Conservation (phyloP, 2,888 invertebrate species). For the Archips crataeganus region DNA sequence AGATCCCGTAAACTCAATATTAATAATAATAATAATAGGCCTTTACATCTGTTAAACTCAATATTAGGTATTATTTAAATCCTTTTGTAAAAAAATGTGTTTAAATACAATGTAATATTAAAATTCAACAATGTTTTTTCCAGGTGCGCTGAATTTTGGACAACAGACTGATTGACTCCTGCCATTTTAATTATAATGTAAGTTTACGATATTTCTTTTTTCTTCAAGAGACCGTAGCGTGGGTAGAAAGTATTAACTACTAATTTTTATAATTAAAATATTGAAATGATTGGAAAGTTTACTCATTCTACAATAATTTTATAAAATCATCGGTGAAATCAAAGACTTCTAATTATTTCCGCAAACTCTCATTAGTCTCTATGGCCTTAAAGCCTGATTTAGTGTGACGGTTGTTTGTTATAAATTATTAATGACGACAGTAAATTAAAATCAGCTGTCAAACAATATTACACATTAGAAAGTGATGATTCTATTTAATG, state of each 20-base stretch:
- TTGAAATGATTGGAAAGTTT: background rate
- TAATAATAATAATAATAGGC: too few species aligned
- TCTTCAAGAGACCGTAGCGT: background rate
- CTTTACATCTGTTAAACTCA: too few species aligned
- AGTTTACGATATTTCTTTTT: background rate
- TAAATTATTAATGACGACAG: background rate
- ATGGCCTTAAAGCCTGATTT: background rate
- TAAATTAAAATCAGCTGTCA: background rate
- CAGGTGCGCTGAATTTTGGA: slow-evolving; percentile 9
- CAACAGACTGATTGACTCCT: slow-evolving; percentile 1
- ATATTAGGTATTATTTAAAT: too few species aligned
- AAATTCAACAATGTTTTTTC: background rate
- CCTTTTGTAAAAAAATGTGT: too few species aligned
- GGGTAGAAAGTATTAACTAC: background rate
- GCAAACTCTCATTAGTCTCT: background rate
- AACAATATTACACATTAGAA: too few species aligned
- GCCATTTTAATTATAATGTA: slow-evolving; percentile 6
- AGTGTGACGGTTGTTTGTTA: background rate
- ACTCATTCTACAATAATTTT: background rate
- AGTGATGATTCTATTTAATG: too few species aligned
- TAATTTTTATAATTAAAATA: background rate
- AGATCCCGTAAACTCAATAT: too few species aligned
- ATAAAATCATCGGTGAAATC: background rate
- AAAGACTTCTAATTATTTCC: background rate
- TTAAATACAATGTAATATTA: background rate